phyloP scores from a whole-genome alignment of 1,140 invertebrate species.

The Tetramorium parvispinum region DNA sequence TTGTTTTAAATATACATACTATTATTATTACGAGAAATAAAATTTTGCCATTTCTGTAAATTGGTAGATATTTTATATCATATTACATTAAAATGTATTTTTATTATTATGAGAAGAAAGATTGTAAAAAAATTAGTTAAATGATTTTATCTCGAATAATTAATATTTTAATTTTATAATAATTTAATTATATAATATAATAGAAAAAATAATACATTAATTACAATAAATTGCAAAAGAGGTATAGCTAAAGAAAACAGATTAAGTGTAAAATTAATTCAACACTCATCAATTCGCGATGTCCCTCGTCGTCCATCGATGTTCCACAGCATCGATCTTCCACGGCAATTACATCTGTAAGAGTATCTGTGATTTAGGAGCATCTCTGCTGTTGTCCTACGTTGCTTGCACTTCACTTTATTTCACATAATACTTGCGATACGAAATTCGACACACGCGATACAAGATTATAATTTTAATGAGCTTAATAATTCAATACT shows the following conservation, averaged over 20 bases:
- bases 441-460: background rate
- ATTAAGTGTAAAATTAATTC: background rate
- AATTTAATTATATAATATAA: background rate
- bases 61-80: background rate
- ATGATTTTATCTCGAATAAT: background rate
- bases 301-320: background rate
- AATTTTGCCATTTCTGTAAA: background rate
- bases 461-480: background rate
- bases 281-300: background rate
- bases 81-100: background rate
- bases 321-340: no score
- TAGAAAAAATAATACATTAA: background rate
- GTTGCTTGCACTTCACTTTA: slow-evolving; percentile 1
- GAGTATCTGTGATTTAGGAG: background rate
- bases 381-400: background rate
- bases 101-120: background rate
- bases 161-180: background rate
- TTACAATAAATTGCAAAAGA: background rate
- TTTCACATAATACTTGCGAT: background rate
- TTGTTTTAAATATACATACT: no score
- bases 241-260: background rate
- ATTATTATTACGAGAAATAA: background rate
- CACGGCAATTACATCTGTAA: background rate
- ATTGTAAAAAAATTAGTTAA: background rate
- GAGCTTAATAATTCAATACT: background rate